Evolutionary conservation across 2,113 vertebrate species (phyloP).

Genomic region (Nymphicus hollandicus): DNA sequence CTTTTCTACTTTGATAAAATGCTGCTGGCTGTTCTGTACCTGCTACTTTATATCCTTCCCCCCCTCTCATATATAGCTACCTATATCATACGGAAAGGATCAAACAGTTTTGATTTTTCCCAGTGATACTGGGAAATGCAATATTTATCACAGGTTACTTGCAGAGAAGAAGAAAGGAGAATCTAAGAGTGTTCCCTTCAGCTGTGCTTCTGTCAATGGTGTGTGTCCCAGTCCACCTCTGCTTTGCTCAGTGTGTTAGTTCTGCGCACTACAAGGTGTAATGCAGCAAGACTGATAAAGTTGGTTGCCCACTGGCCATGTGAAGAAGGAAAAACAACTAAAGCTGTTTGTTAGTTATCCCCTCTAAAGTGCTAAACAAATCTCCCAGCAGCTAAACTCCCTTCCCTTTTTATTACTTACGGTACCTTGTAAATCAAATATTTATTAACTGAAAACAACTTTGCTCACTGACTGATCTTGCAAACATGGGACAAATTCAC

Average conservation of each 20-base stretch:
- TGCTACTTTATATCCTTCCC: slow-evolving; percentile 15
- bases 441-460: slow-evolving; percentile 78
- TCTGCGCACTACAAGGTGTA: slow-evolving; percentile 10
- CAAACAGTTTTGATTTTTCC: slow-evolving; percentile 73
- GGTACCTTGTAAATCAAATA: slow-evolving; percentile 78
- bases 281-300: slow-evolving; percentile 39
- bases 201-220: slow-evolving; percentile 63
- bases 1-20: slow-evolving; percentile 66
- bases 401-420: slow-evolving; percentile 70
- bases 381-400: slow-evolving; percentile 72
- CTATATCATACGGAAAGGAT: slow-evolving; percentile 75
- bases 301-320: slow-evolving; percentile 61
- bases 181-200: slow-evolving; percentile 73
- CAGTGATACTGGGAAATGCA: slow-evolving; percentile 75
- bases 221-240: slow-evolving; percentile 39
- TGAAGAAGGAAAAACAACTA: slow-evolving; percentile 54
- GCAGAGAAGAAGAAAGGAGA: slow-evolving; percentile 74
- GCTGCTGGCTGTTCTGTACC: slow-evolving; percentile 65
- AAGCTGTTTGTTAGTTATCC: slow-evolving; percentile 61
- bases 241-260: slow-evolving; percentile 40
- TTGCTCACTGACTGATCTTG: slow-evolving; percentile 71
- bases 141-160: slow-evolving; percentile 82
- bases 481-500: slow-evolving; percentile 57
- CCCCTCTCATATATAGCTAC: slow-evolving; percentile 43
- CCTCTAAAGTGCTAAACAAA: slow-evolving; percentile 68